Base-by-base conservation (phyloP, 35 echinoderm and acorn worm species). In the Diadema setosum region DNA sequence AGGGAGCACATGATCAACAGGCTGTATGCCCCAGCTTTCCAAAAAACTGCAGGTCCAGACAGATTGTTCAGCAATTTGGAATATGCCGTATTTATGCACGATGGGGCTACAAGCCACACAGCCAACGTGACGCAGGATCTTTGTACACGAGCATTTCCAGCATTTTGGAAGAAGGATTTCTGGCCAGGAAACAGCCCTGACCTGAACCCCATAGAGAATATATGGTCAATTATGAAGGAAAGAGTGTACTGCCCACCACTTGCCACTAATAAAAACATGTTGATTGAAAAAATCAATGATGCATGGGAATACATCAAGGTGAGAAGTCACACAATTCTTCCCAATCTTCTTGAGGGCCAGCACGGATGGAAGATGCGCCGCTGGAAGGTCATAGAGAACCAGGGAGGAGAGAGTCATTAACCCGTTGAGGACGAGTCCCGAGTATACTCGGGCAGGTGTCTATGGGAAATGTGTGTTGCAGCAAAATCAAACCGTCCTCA, bases 291-390 rank as follows among this genome's bases (percentile, higher is more conserved):
- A 33, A 89, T 90, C 14, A 67, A 84, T 25, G 88, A 91, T 30
- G 58, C 81, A 11, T 91, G 88, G 88, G 44, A 82, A 36, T 90
- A 83, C 42, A 32, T 90, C 39, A 90, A 83, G 45, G 16, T 83
- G 9, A 35, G 88, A 23, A n/a, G n/a, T n/a, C 76, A 90, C 35
- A 76, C 45, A 76, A 91, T 85, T 85, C 82, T 91, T 16, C 89
- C 82, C 34, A 56, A 91, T 85, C 65, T 91, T 11, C 89, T 91
- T 17, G 89, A 91, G 85, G 89, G 82, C 17, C 82, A 91, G 32
- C 74, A 37, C 21, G 82, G 82, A 30, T 85, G 89, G 45, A 91
- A 32, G 48, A 67, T 42, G 34, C 30, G 82, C 39, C 85, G 89
- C 82, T 63, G 65, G 65, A 85, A 85, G 46, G 42, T 70, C 46